Percentiles rank a stretch among this genome's conserved stretches.
Evolutionary conservation across 37 sponge, comb jelly and placozoan genomes (phyloP).

Genomic region (Ianthella basta): DNA sequence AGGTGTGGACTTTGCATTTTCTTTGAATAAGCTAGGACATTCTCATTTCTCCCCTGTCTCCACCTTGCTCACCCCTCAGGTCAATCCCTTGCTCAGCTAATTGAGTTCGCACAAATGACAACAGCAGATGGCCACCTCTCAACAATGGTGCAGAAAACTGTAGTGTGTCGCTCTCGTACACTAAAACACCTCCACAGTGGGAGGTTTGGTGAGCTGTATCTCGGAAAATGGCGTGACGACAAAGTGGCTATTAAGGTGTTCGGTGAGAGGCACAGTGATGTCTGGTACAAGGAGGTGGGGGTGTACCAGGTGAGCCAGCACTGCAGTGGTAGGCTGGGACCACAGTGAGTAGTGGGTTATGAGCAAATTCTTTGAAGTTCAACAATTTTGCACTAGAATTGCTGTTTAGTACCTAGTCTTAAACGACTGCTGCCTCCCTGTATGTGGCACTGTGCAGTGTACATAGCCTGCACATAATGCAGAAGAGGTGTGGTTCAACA

Average conservation of each 20-base stretch:
- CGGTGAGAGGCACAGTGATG: constrained; percentile 10
- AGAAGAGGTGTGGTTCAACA: too few relatives aligned
- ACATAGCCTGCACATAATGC: too few relatives aligned
- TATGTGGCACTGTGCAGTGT: too few relatives aligned
- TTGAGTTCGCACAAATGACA: not conserved
- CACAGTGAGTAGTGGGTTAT: too few relatives aligned
- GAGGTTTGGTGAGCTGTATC: constrained; percentile 32
- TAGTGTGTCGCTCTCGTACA: not conserved
- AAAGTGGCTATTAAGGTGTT: constrained; percentile 41
- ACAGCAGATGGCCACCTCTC: constrained; percentile 18
- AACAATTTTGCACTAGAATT: too few relatives aligned
- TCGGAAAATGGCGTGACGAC: constrained; percentile 28
- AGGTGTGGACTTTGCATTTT: too few relatives aligned
- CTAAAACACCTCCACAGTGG: constrained; percentile 35
- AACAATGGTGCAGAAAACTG: constrained; percentile 19
- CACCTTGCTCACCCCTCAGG: not conserved
- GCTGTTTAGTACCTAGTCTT: too few relatives aligned
- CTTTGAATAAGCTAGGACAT: too few relatives aligned
- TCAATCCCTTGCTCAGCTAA: not conserved
- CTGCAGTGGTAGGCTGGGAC: too few relatives aligned
- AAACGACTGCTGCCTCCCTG: too few relatives aligned
- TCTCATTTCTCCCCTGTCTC: not conserved
- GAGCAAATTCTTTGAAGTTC: too few relatives aligned
- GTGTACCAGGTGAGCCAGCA: constrained; percentile 43
- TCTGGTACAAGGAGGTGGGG: constrained; percentile 37